These are phyloP conservation scores for Copidosoma floridanum DNA, from an alignment of 1,140 invertebrate species.

Conservation along the genomic window DNA sequence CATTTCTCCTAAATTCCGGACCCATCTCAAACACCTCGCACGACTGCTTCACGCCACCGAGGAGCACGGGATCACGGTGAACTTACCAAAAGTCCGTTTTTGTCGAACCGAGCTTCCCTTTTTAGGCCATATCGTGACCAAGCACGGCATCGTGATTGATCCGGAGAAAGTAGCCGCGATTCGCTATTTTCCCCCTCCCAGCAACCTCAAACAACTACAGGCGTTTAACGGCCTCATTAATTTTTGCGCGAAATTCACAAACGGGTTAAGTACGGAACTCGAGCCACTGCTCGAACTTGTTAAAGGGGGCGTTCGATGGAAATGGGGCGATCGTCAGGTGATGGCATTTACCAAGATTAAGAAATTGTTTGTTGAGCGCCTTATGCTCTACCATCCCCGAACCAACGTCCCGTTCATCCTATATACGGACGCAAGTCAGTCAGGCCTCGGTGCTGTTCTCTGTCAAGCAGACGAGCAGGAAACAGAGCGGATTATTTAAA, in stretches of 20 bases:
- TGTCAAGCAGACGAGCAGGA: background rate
- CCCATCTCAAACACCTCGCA: constrained; percentile 31
- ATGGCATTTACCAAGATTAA: background rate
- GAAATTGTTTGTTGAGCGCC: background rate
- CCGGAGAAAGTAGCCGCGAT: constrained; percentile 8
- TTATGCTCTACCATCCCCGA: background rate
- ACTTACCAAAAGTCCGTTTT: constrained; percentile 14
- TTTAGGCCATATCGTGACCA: constrained; percentile 3
- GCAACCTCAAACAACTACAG: constrained; percentile 2
- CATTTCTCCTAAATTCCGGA: constrained; percentile 10
- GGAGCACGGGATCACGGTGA: background rate
- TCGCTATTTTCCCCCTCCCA: constrained; percentile 5
- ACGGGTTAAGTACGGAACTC: background rate
- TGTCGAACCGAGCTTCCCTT: constrained; percentile 4
- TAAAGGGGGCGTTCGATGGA: background rate
- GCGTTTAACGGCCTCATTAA: background rate
- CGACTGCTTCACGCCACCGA: background rate
- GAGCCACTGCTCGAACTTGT: background rate
- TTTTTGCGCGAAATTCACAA: background rate
- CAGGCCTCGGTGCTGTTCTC: background rate
- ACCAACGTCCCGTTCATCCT: background rate
- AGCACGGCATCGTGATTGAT: constrained; percentile 2
- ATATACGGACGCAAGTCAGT: background rate
- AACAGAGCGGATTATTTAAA: background rate
- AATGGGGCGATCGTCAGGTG: background rate